Base-by-base conservation (phyloP, 2,888 invertebrate species). In the Pandemis cinnamomeana region DNA sequence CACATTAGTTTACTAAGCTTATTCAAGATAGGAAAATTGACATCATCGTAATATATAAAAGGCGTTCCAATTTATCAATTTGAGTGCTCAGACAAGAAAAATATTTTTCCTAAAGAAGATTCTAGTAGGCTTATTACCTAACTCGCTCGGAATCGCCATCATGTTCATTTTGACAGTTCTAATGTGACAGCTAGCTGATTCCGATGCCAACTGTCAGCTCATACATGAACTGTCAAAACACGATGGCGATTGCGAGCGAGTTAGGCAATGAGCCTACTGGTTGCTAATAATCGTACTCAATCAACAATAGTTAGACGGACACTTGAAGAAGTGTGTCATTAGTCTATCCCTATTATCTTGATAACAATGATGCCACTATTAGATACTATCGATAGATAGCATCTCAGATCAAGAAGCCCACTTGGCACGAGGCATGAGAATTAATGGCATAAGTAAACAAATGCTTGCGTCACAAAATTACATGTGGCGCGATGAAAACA, bases 401-500 rank as follows among this genome's bases (percentile, higher is more conserved):
- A 27, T 58, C 11, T 27, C 58, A 11, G 27, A 27, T 41, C 13
- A 51, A 11, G 53, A n/a, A 53, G 10, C 53, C 42, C 41, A 53
- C 53, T 67, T 55, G 67, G 67, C 67, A 66, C 51, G 36, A 11
- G 46, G 46, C 63, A 46, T 46, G 63, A 27, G 20, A 63, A 63
- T 46, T 10, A 46, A 63, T 46, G n/a, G 20, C 42, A 46, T 46
- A 13, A 11, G 61, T 64, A 27, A 64, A 64, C 63, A 64, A n/a
- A 27, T 5, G 20, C 27, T 36, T 64, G 13, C 64, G 64, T 64
- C 64, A 63, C 46, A 7, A 27, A 46, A n/a, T 27, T 48, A 64
- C 64, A 64, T 64, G 64, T 64, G 48, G n/a, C 48, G 48, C 20
- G 48, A 64, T 46, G 64, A 48, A 48, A 64, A 64, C 64, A 64